Base-by-base conservation (phyloP, 2,888 invertebrate species). In the Sisyra nigra region DNA sequence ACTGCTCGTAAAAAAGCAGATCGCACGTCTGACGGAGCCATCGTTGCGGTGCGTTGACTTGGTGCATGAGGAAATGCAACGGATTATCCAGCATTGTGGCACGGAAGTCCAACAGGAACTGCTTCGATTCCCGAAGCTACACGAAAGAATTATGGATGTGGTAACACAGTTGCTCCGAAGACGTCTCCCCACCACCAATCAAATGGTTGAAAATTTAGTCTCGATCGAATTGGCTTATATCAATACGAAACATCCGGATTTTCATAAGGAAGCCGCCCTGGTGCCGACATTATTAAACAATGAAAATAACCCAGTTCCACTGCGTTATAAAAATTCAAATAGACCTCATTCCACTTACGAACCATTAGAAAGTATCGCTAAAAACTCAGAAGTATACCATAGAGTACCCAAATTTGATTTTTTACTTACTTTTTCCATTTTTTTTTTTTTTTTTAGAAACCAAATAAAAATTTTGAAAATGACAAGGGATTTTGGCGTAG, bases 201-300 rank as follows among this genome's bases (percentile, higher is more conserved):
- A 74, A 18, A 97, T 98, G 94, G 96, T 97, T 38, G 93, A 96
- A 63, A 96, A 98, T 67, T 64, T 99, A 53, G 94, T 99, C 10
- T 84, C 85, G 33, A 93, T 98, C 53, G 98, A 99, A 66, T 68
- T 98, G 56, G 93, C 98, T 1, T 99, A 99, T 62, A 97, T 99
- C 43, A 99, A 99, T 66, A 99, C 97, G 9, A 97, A 96, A 60
- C 98, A 99, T 67, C 98, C 98, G 0, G 98, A 99, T 69, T 99
- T 99, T 67, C 86, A 88, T 57, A 85, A 86, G 60, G 97, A 98
- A 60, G 93, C 96, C 2, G 85, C 86, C 13, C 66, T 91, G 37
- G 91, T 88, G 36, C 84, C 87, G 10, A 78, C 87, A 1, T 68
- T 91, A 50, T 69, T 88, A 41, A 83, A 19, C 30, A 29, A 18